phyloP scores from a whole-genome alignment of 2,888 invertebrate species.

The Synergus itoensis region DNA sequence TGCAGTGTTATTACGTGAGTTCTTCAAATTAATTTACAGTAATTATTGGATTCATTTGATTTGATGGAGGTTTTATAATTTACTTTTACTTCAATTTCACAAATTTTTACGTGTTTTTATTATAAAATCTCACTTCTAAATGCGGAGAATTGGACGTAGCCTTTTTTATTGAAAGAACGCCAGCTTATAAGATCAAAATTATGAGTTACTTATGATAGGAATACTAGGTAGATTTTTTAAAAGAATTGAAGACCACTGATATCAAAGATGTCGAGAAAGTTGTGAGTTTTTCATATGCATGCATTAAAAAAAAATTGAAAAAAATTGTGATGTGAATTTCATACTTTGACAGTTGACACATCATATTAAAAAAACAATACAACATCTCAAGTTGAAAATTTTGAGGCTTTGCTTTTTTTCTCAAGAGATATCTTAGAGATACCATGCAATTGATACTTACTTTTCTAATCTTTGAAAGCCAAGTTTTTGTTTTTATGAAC shows the following conservation, averaged over 20 bases:
- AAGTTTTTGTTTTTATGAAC: not conserved
- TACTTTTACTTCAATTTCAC: constrained; percentile 9
- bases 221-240: constrained; percentile 33
- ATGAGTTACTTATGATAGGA: constrained; percentile 14
- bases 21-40: constrained; percentile 18
- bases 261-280: constrained; percentile 33
- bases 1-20: not conserved
- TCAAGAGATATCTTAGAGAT: not conserved
- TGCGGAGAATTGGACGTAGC: constrained; percentile 4
- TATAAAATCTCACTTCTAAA: not conserved
- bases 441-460: not conserved
- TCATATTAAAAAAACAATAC: not conserved
- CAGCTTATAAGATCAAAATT: constrained; percentile 1
- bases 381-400: not conserved
- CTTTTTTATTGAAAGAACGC: constrained; percentile 9
- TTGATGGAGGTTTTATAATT: not conserved
- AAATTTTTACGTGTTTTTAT: constrained; percentile 15
- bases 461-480: too few relatives aligned
- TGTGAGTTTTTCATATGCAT: constrained; percentile 14
- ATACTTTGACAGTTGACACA: constrained; percentile 5
- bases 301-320: not conserved
- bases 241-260: not conserved
- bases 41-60: not conserved
- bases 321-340: constrained; percentile 1
- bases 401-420: not conserved